phyloP scores from a whole-genome alignment of 2,797 vertebrate genomes.

The Thripadectes ignobilis region DNA sequence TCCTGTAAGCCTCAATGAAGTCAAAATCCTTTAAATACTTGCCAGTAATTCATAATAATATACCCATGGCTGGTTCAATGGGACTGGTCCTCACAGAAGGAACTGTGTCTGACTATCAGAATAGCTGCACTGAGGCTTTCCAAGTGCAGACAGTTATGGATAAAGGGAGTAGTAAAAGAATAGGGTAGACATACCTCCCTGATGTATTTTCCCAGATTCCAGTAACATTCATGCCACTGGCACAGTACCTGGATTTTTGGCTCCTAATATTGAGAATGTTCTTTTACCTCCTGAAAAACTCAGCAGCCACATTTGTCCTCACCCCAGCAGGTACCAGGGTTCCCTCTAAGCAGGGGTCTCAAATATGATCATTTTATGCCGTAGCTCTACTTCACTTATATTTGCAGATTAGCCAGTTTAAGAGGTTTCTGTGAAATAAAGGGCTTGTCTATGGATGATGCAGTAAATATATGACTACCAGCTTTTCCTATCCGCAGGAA shows the following conservation, averaged over 20 bases:
- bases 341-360: neutral
- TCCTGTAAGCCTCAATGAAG: neutral
- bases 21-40: neutral
- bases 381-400: neutral
- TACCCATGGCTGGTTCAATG: neutral
- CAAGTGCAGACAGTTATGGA: neutral
- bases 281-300: neutral
- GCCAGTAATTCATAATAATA: neutral
- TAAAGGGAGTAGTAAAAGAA: neutral
- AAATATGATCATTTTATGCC: neutral
- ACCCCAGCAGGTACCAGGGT: neutral
- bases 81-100: neutral
- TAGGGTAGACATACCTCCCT: neutral
- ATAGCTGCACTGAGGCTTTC: neutral
- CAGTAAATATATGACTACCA: neutral
- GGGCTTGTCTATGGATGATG: neutral
- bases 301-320: neutral
- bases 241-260: neutral
- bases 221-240: neutral
- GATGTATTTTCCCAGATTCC: neutral
- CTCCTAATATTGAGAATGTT: neutral
- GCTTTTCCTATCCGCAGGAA: neutral
- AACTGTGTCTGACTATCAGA: neutral
- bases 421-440: neutral
- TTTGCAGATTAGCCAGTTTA: neutral